Evolutionary conservation across 2,113 vertebrate genomes (phyloP), one percentile per base, ranked within the genome.

Genomic region (Psettodes erumei): DNA sequence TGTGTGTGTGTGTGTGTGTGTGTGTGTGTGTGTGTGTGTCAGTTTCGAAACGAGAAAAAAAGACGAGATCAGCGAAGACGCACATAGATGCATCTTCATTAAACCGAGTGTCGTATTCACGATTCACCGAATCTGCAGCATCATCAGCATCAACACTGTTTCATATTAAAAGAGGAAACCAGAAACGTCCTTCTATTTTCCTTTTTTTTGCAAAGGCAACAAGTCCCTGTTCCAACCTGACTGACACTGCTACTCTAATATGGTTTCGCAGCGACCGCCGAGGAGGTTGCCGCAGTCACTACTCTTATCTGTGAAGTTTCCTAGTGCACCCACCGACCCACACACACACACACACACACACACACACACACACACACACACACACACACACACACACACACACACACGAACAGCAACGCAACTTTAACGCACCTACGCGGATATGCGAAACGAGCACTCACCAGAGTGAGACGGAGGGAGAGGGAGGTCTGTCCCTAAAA

Each of bases 141-240:
- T 32, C 55, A 23, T 2, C n/a, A 42, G 21, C 11, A 11, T 7
- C 2, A 19, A 6, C 18, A 7, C 54, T 23, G 30, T 28, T 35
- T n/a, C 12, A 13, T 30, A 47, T 48, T 12, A 54, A 47, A 16
- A 21, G 19, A 35, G 54, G 32, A 27, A 25, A 55, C 8, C 23
- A 19, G 32, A 43, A 47, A 33, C 8, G 23, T 13, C 18, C 8
- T 16, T 32, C 11, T 2, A n/a, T n/a, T n/a, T n/a, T n/a, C 25
- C 4, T 1, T 61, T 16, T 27, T 4, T 18, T n/a, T 13, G 28
- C 8, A 53, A 13, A 55, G 85, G 88, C 90, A 91, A 91, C 88
- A 90, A 90, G 88, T 90, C 86, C 16, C 54, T 28, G 42, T 16
- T 56, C 37, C 25, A 15, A 35, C 51, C 37, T 11, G 1, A 18